Evolutionary conservation across 2,113 vertebrate species (phyloP).

Genomic region (Syrrhaptes paradoxus): DNA sequence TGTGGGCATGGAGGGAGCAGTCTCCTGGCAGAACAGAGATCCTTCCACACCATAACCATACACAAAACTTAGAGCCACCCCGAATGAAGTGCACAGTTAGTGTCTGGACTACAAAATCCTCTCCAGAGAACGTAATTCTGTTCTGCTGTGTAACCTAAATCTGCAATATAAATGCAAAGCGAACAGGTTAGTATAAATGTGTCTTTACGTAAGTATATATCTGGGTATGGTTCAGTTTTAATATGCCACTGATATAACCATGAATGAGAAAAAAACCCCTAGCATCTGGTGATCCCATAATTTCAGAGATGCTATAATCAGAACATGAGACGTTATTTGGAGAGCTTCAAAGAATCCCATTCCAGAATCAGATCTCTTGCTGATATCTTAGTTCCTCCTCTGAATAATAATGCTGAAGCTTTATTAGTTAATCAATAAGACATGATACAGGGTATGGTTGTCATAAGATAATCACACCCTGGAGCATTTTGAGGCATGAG

Average conservation of each 20-base stretch:
- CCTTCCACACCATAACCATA: neutral
- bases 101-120: neutral
- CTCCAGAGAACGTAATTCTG: neutral
- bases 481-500: slow-evolving; percentile 69
- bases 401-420: slow-evolving; percentile 56
- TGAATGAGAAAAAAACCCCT: neutral
- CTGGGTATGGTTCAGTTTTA: neutral
- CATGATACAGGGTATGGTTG: slow-evolving; percentile 68
- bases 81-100: neutral
- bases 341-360: slow-evolving; percentile 5
- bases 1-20: neutral
- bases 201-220: neutral
- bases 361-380: slow-evolving; percentile 18
- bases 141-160: neutral
- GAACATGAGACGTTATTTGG: neutral
- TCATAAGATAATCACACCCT: slow-evolving; percentile 72
- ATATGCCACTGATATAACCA: neutral
- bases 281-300: neutral
- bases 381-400: slow-evolving; percentile 48
- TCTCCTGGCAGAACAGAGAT: neutral
- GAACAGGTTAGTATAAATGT: neutral
- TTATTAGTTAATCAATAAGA: slow-evolving; percentile 80
- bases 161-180: neutral
- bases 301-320: neutral
- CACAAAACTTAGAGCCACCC: neutral